Conservation (phyloP, 1,140 invertebrate genomes). For the Drosophila willistoni region DNA sequence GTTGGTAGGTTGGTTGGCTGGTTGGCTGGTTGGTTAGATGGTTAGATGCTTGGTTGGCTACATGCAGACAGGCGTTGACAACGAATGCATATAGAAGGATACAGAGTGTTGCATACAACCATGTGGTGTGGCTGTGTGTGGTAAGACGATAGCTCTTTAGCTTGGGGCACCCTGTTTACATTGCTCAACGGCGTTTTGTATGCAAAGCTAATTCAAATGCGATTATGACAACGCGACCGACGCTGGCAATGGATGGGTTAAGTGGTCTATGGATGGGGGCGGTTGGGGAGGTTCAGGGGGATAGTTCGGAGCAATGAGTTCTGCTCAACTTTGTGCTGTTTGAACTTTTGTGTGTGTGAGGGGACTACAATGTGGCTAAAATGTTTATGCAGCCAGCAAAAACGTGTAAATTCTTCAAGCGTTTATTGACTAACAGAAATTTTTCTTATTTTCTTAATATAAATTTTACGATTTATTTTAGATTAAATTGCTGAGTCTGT, state of each 20-base stretch:
- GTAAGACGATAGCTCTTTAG: background rate
- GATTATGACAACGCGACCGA: conserved; percentile 79
- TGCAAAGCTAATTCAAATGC: conserved; percentile 80
- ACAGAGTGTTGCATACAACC: conserved; percentile 44
- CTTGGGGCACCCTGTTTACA: conserved; percentile 55
- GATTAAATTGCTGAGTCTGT: too few species aligned
- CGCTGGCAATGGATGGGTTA: conserved; percentile 26
- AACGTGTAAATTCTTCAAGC: conserved; percentile 1
- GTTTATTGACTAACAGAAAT: too few species aligned
- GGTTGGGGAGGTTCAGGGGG: conserved; percentile 21
- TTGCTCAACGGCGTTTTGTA: conserved; percentile 53
- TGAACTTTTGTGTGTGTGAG: conserved; percentile 58
- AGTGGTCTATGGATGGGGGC: background rate
- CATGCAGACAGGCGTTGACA: conserved; percentile 16
- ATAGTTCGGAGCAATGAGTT: background rate
- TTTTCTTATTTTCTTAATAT: too few species aligned
- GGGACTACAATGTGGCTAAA: conserved; percentile 13
- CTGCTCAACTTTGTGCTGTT: conserved; percentile 74
- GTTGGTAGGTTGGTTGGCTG: conserved; percentile 8
- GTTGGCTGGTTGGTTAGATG: conserved; percentile 29
- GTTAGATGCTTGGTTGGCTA: conserved; percentile 9
- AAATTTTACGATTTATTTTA: too few species aligned
- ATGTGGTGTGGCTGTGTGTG: background rate
- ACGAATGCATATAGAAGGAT: conserved; percentile 10
- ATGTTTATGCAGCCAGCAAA: conserved; percentile 46